Conservation (phyloP, 2,888 invertebrate species). For the Hedychridium roseum region DNA sequence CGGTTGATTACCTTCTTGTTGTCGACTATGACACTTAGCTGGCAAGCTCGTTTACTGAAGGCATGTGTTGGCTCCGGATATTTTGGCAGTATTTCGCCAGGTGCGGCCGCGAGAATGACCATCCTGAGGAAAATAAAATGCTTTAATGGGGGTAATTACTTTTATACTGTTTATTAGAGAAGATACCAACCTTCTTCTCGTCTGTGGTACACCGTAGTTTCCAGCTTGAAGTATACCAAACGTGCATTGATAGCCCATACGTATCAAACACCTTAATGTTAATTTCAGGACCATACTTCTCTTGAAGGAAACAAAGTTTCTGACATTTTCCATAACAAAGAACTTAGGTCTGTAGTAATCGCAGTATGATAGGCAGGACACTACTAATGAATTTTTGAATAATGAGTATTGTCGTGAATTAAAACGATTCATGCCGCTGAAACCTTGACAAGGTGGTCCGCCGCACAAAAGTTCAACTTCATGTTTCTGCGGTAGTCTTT, state of each 20-base stretch:
- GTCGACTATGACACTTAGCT: constrained; percentile 70
- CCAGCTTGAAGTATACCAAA: constrained; percentile 89
- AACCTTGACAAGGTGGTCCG: constrained; percentile 90
- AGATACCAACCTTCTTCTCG: constrained; percentile 69
- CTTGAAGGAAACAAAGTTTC: constrained; percentile 87
- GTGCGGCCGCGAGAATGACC: constrained; percentile 83
- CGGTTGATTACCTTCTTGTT: constrained; percentile 65
- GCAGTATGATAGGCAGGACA: constrained; percentile 83
- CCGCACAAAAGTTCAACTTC: constrained; percentile 86
- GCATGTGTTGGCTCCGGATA: constrained; percentile 84
- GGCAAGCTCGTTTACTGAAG: constrained; percentile 75
- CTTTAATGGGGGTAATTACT: constrained; percentile 10
- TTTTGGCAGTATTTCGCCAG: constrained; percentile 76
- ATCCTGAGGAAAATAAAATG: constrained; percentile 60
- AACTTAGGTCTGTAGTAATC: constrained; percentile 86
- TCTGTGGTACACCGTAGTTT: constrained; percentile 85
- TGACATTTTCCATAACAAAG: constrained; percentile 85
- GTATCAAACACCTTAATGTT: constrained; percentile 76
- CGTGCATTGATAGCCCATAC: constrained; percentile 88
- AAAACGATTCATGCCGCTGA: constrained; percentile 89
- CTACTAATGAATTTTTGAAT: constrained; percentile 86
- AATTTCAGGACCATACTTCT: constrained; percentile 82
- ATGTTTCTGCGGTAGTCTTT: constrained; percentile 75
- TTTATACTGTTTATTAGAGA: too few species aligned
- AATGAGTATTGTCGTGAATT: constrained; percentile 84